Percentiles rank a stretch among this genome's conserved stretches.
These are phyloP conservation scores for Drosophila prosaltans DNA, from an alignment of 1,140 invertebrate genomes.

Conservation along the genomic window DNA sequence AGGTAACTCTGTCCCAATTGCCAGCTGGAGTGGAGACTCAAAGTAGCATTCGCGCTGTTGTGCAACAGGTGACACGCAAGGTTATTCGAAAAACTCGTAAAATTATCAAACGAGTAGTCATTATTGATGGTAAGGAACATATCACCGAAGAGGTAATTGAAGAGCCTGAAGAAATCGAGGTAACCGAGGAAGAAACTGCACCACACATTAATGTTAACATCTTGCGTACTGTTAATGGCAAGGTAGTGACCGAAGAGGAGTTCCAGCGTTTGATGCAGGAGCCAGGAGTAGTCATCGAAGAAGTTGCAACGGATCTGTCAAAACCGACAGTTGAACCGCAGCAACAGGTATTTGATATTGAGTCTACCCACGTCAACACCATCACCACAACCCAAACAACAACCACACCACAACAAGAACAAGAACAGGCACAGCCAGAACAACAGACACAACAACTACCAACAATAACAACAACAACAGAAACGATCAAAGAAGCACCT, in stretches of 20 bases:
- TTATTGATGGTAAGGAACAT: conserved; percentile 92
- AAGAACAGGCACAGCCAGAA: conserved; percentile 53
- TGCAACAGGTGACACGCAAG: conserved; percentile 90
- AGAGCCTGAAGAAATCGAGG: conserved; percentile 91
- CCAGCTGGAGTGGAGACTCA: conserved; percentile 68
- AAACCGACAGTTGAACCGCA: conserved; percentile 51
- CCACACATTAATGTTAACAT: conserved; percentile 90
- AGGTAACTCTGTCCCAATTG: conserved; percentile 41
- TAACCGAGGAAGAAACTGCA: conserved; percentile 89
- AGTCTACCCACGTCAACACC: conserved; percentile 72
- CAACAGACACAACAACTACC: conserved; percentile 47
- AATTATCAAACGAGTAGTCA: conserved; percentile 89
- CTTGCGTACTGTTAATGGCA: conserved; percentile 85
- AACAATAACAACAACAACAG: conserved; percentile 65
- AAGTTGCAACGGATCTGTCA: conserved; percentile 72
- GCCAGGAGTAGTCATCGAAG: conserved; percentile 77
- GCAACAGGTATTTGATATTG: conserved; percentile 83
- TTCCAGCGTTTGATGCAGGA: conserved; percentile 76
- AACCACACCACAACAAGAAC: conserved; percentile 61
- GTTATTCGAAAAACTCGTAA: conserved; percentile 89
- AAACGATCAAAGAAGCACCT: conserved; percentile 69
- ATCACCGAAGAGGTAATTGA: conserved; percentile 92
- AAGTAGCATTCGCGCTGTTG: conserved; percentile 86
- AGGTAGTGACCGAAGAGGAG: conserved; percentile 84
- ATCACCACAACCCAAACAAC: conserved; percentile 53